phyloP scores from a whole-genome alignment of 2,113 vertebrate species.

The Bufo gargarizans region DNA sequence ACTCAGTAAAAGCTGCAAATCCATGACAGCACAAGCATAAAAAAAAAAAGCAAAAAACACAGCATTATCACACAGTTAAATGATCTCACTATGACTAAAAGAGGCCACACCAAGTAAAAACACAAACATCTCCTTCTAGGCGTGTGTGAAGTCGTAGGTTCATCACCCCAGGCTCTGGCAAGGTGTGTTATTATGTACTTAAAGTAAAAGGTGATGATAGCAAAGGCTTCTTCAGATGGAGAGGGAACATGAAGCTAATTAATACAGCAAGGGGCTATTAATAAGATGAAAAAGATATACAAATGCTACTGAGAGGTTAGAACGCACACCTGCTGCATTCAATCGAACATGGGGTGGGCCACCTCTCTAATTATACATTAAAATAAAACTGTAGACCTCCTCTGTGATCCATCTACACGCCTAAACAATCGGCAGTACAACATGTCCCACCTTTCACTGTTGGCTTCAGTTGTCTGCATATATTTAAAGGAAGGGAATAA shows the following conservation, averaged over 20 bases:
- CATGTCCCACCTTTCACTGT: neutral
- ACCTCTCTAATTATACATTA: neutral
- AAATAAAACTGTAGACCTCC: neutral
- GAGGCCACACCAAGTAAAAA: slow-evolving; percentile 66
- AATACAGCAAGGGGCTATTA: slow-evolving; percentile 48
- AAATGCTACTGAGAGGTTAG: slow-evolving; percentile 52
- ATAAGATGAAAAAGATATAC: slow-evolving; percentile 48
- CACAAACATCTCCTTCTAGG: slow-evolving; percentile 63
- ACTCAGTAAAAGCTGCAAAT: slow-evolving; percentile 14
- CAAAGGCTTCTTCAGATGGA: slow-evolving; percentile 61
- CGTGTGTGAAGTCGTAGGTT: slow-evolving; percentile 72
- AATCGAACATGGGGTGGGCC: neutral
- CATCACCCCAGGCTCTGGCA: slow-evolving; percentile 69
- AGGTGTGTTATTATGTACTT: slow-evolving; percentile 74
- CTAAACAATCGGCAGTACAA: neutral
- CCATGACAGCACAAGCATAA: neutral
- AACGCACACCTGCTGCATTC: slow-evolving; percentile 62
- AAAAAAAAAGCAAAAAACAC: slow-evolving; percentile 60
- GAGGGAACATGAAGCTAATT: slow-evolving; percentile 7
- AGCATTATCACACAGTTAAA: slow-evolving; percentile 69
- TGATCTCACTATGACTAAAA: slow-evolving; percentile 77
- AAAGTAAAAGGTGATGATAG: slow-evolving; percentile 61
- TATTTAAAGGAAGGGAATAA: neutral
- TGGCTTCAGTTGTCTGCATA: neutral
- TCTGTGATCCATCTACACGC: neutral